Conservation (phyloP, 1,140 invertebrate species). For the Bombus confusus region DNA sequence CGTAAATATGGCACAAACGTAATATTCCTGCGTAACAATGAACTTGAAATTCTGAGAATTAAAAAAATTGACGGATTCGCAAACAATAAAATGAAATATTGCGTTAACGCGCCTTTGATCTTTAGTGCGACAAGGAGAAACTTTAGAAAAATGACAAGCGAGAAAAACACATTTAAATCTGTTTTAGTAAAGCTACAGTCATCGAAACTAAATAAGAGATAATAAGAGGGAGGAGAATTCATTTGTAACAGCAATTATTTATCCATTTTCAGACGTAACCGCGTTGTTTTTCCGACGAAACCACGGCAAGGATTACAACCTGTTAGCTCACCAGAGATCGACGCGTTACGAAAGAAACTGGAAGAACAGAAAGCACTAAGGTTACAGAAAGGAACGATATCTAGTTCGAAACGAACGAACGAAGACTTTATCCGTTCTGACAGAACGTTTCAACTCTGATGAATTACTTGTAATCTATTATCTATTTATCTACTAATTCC, state of each 20-base stretch:
- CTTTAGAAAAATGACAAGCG: not conserved
- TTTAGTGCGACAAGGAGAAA: no score
- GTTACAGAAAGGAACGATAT: not conserved
- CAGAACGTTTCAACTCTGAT: no score
- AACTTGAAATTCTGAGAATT: not conserved
- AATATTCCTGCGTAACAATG: not conserved
- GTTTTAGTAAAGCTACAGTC: not conserved
- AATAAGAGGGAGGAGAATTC: not conserved
- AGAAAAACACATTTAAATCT: not conserved
- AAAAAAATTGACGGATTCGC: no score
- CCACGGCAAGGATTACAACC: no score
- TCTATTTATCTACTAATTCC: not conserved
- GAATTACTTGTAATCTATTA: no score
- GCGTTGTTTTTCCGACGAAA: not conserved
- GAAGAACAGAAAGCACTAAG: slow-evolving; percentile 9
- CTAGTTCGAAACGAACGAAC: not conserved
- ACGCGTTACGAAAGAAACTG: slow-evolving; percentile 6
- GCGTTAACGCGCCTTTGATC: no score
- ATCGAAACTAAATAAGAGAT: no score
- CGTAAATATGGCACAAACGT: not conserved
- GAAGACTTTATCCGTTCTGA: fast-evolving
- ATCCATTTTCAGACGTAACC: not conserved
- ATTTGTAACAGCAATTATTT: not conserved
- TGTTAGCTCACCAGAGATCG: slow-evolving; percentile 7
- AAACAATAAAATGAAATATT: no score